Evolutionary conservation across 1,140 invertebrate species (phyloP).

Genomic region (Cardiocondyla obscurior): DNA sequence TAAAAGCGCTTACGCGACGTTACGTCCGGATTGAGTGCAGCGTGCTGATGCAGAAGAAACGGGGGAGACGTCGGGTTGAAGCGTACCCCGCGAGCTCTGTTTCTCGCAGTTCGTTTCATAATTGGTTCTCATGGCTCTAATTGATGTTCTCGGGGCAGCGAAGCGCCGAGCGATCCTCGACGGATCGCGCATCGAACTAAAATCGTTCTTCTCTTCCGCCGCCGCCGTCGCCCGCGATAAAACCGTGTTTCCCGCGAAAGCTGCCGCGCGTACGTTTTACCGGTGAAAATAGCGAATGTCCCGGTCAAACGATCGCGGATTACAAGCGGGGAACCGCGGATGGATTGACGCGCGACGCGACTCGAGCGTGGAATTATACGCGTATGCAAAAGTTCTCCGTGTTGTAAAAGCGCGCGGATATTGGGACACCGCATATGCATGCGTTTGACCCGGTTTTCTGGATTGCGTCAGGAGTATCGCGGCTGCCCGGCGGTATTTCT

Average conservation of each 20-base stretch:
- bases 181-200: not conserved
- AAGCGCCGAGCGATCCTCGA: not conserved
- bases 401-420: conserved; percentile 60
- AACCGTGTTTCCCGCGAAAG: conserved; percentile 35
- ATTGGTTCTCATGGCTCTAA: conserved; percentile 37
- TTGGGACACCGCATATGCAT: conserved; percentile 62
- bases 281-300: conserved; percentile 43
- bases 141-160: not conserved
- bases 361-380: conserved; percentile 59
- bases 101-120: not conserved
- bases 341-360: conserved; percentile 34
- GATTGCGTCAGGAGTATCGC: conserved; percentile 58
- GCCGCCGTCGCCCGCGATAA: not conserved
- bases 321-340: conserved; percentile 36
- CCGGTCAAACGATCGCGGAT: conserved; percentile 57
- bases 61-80: conserved; percentile 38
- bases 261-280: conserved; percentile 40
- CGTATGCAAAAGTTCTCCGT: conserved; percentile 45
- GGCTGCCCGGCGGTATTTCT: conserved; percentile 37
- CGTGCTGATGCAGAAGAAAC: conserved; percentile 66
- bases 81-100: conserved; percentile 51
- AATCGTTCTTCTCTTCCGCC: conserved; percentile 8
- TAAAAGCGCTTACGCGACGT: conserved; percentile 75
- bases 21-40: conserved; percentile 69
- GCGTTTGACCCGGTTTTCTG: conserved; percentile 57